Evolutionary conservation across 2,888 invertebrate species (phyloP), one percentile per base, ranked within the genome.

Genomic region (Spodoptera picta): DNA sequence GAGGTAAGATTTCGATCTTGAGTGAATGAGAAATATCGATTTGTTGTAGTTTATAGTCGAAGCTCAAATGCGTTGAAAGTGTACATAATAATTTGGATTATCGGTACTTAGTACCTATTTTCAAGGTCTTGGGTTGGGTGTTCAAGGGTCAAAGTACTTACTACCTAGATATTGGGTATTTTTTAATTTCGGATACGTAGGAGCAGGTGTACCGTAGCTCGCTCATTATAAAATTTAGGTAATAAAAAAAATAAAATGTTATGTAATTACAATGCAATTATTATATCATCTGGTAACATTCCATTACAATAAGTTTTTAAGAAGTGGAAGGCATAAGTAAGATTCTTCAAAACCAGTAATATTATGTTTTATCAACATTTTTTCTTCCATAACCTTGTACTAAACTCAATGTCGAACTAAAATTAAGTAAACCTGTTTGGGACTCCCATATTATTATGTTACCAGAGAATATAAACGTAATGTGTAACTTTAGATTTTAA

Each of bases 401-500:
- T 53, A 61, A 73, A 79, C 80, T 83, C 81, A 85, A 82, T 81
- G 81, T 75, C 75, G 69, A 61, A 51, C 48, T 49, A 53, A 69
- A 73, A 65, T 68, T 59, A 69, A 60, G 23, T 46, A 73, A 75
- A 80, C 77, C 69, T 54, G 79, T 81, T 78, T 52, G 7, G 12
- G 24, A 53, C 42, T 61, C 36, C 55, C 47, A 48, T 19, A 43
- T 4, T 27, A 27, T 5, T 27, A 27, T 24, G 19, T 41, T 50
- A 48, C 12, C 50, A 48, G 14, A 47, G 14, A 53, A 53, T 48
- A 52, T 71, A 64, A 75, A 66, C 41, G 41, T 31, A 9, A 10
- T 45, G 46, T 50, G 46, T 50, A 59, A 59, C 11, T 57, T 12
- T 11, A 58, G 12, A 57, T 56, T 46, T 55, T 19, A 9, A 11